Evolutionary conservation across 37 sponge, comb jelly and placozoan genomes (phyloP).

Genomic region (Beroe ovata): DNA sequence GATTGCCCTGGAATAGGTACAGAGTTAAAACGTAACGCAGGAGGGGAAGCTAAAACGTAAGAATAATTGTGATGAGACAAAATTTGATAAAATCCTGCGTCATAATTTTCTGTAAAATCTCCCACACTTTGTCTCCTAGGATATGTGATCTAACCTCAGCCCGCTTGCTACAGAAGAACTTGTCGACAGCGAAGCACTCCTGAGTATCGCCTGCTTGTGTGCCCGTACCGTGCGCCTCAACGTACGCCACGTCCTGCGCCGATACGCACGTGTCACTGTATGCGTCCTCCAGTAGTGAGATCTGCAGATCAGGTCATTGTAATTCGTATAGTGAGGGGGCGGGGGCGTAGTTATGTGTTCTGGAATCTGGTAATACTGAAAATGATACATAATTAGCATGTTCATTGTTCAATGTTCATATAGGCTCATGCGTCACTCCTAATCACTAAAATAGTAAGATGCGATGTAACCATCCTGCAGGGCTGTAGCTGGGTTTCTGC

Average conservation of each 20-base stretch:
- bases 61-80: too few relatives aligned
- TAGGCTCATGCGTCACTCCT: too few relatives aligned
- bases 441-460: too few relatives aligned
- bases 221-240: slow-evolving; percentile 71
- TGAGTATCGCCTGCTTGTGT: slow-evolving; percentile 70
- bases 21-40: too few relatives aligned
- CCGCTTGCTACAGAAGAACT: slow-evolving; percentile 29
- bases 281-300: slow-evolving; percentile 60
- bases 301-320: slow-evolving; percentile 23
- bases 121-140: neutral
- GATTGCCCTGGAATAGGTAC: slow-evolving; percentile 42
- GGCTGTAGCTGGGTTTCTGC: too few relatives aligned
- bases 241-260: slow-evolving; percentile 50
- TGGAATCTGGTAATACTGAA: neutral
- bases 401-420: too few relatives aligned
- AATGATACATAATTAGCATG: too few relatives aligned
- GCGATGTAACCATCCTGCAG: too few relatives aligned
- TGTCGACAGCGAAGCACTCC: slow-evolving; percentile 68
- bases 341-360: neutral
- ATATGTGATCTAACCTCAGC: neutral
- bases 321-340: neutral
- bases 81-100: too few relatives aligned
- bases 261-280: slow-evolving; percentile 64
- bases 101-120: too few relatives aligned
- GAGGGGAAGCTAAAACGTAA: too few relatives aligned